Evolutionary conservation across 2,797 vertebrate genomes (phyloP).

Genomic region (Staurois parvus): DNA sequence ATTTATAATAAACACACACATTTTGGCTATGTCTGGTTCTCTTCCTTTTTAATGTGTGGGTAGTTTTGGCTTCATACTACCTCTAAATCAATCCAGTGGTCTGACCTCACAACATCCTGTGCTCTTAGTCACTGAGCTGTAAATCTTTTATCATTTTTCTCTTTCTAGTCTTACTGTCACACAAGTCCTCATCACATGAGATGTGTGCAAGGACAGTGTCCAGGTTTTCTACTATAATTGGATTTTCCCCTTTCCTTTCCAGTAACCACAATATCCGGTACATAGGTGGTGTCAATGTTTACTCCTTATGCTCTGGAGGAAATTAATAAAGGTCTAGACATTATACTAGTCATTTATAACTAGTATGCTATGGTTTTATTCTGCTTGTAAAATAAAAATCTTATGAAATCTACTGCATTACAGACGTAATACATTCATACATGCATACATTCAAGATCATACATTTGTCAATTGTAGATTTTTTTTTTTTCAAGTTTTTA

Average conservation of each 20-base stretch:
- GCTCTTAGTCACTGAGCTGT: slow-evolving; percentile 14
- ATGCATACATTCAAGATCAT: too few species aligned
- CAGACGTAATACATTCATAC: too few species aligned
- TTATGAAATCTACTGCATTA: too few species aligned
- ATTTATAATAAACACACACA: too few species aligned
- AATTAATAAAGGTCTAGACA: background rate
- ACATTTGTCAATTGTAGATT: too few species aligned
- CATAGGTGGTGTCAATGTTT: slow-evolving; percentile 18
- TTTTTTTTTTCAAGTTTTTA: too few species aligned
- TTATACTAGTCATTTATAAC: background rate
- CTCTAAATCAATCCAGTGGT: slow-evolving; percentile 6
- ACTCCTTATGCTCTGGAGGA: background rate
- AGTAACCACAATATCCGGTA: slow-evolving; percentile 2
- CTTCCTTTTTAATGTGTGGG: background rate
- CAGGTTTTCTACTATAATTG: slow-evolving; percentile 21
- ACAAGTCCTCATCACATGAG: background rate
- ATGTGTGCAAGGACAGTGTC: background rate
- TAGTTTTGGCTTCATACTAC: background rate
- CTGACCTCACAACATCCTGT: slow-evolving; percentile 32
- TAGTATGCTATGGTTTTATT: background rate
- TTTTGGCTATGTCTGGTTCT: too few species aligned
- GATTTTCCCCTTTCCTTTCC: background rate
- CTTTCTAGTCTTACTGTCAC: slow-evolving; percentile 38
- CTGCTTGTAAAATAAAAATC: background rate
- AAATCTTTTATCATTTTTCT: slow-evolving; percentile 20